Conservation (phyloP, 2,888 invertebrate species). For the Meloe dianella region DNA sequence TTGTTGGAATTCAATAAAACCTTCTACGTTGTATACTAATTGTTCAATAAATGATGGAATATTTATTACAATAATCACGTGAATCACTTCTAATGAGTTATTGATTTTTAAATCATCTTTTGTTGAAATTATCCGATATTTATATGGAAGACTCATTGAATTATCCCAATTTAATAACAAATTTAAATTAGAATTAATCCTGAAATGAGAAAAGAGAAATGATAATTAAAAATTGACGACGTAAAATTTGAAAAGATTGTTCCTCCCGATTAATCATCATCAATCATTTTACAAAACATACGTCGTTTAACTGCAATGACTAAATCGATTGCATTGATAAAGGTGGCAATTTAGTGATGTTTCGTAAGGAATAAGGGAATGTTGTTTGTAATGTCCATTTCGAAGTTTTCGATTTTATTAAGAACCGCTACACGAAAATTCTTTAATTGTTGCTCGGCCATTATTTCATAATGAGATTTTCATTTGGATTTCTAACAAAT, state of each 20-base stretch:
- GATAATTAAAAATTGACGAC: too few relatives aligned
- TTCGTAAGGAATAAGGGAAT: neutral
- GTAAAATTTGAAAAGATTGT: too few relatives aligned
- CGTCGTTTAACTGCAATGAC: neutral
- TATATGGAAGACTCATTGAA: neutral
- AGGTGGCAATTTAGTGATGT: neutral
- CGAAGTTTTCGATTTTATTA: neutral
- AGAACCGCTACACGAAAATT: neutral
- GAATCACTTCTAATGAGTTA: conserved; percentile 19
- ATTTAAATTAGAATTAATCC: neutral
- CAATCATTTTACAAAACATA: neutral
- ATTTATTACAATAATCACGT: conserved; percentile 28
- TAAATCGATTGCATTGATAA: neutral
- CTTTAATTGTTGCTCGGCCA: neutral
- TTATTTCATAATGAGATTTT: neutral
- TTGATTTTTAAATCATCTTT: conserved; percentile 22
- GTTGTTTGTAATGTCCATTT: neutral
- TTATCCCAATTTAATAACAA: neutral
- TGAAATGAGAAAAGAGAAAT: neutral
- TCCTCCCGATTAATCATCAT: neutral
- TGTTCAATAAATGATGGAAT: conserved; percentile 32
- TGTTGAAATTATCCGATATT: neutral
- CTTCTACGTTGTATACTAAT: conserved; percentile 29
- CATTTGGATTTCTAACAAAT: neutral
- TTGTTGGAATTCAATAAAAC: conserved; percentile 24